These are phyloP conservation scores for Sus cebifrons DNA, from an alignment of 2,797 vertebrate genomes.

Conservation along the genomic window DNA sequence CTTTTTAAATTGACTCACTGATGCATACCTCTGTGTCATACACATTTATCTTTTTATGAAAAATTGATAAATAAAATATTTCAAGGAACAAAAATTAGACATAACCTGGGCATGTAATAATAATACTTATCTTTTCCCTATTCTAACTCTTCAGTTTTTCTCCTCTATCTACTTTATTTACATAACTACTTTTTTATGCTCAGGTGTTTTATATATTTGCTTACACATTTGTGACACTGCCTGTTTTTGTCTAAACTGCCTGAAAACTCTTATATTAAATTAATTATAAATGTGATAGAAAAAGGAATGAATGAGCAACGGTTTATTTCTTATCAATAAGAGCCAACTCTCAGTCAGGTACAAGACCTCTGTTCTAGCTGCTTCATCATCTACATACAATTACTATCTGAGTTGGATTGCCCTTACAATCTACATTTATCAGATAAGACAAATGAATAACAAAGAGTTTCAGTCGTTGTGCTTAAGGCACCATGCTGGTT, in stretches of 20 bases:
- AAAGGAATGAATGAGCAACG: neutral
- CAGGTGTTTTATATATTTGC: constrained; percentile 22
- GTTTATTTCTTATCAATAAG: neutral
- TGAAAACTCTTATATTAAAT: constrained; percentile 45
- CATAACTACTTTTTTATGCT: constrained; percentile 31
- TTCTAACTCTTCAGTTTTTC: neutral
- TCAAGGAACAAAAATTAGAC: constrained; percentile 24
- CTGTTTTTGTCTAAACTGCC: constrained; percentile 21
- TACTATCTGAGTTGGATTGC: neutral
- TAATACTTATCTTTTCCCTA: neutral
- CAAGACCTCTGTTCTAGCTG: neutral
- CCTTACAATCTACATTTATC: neutral
- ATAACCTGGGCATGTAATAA: constrained; percentile 30
- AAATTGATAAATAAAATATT: constrained; percentile 36
- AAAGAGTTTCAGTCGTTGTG: constrained; percentile 2
- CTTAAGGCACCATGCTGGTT: neutral
- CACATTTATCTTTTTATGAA: neutral
- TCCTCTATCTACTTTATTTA: neutral
- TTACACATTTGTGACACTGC: constrained; percentile 23
- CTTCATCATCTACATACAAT: neutral
- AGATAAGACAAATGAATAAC: neutral
- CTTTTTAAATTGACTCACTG: neutral
- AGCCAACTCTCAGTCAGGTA: neutral
- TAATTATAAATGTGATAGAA: constrained; percentile 27
- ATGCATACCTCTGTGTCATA: neutral